phyloP scores from a whole-genome alignment of 2,113 vertebrate species.

The Callithrix jacchus region DNA sequence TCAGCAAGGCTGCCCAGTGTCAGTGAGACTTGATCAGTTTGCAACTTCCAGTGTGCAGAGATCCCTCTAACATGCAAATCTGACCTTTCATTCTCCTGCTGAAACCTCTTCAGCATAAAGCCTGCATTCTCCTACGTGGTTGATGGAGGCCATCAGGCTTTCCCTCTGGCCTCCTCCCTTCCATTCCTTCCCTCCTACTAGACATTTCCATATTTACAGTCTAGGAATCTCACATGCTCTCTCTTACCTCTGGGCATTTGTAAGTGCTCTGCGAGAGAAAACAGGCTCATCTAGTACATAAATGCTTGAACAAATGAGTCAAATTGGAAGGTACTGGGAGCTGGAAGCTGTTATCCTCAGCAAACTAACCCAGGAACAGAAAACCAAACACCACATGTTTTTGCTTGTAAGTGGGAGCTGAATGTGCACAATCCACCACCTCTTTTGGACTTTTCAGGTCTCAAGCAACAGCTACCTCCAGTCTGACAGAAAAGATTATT shows the following conservation, averaged over 20 bases:
- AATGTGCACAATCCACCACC: too few relatives aligned
- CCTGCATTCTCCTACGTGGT: not conserved
- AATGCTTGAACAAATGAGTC: not conserved
- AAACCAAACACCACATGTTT: too few relatives aligned
- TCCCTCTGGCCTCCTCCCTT: not conserved
- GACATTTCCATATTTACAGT: not conserved
- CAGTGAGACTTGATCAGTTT: not conserved
- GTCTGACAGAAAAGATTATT: conserved; percentile 77
- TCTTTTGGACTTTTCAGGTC: not conserved
- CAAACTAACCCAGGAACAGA: too few relatives aligned
- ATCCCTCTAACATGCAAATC: not conserved
- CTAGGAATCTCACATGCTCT: not conserved
- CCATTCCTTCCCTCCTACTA: not conserved
- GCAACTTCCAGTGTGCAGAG: not conserved
- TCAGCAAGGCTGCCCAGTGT: not conserved
- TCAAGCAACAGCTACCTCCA: not conserved
- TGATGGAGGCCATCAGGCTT: not conserved
- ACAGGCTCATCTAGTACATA: not conserved
- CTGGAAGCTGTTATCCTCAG: too few relatives aligned
- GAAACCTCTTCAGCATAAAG: not conserved
- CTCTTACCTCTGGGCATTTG: not conserved
- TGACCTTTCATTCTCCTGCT: not conserved
- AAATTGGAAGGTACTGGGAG: too few relatives aligned
- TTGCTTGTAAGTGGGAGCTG: too few relatives aligned
- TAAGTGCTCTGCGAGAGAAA: not conserved